Evolutionary conservation across 2,113 vertebrate genomes (phyloP), one percentile per base, ranked within the genome.

Genomic region (Nycticorax nycticorax): DNA sequence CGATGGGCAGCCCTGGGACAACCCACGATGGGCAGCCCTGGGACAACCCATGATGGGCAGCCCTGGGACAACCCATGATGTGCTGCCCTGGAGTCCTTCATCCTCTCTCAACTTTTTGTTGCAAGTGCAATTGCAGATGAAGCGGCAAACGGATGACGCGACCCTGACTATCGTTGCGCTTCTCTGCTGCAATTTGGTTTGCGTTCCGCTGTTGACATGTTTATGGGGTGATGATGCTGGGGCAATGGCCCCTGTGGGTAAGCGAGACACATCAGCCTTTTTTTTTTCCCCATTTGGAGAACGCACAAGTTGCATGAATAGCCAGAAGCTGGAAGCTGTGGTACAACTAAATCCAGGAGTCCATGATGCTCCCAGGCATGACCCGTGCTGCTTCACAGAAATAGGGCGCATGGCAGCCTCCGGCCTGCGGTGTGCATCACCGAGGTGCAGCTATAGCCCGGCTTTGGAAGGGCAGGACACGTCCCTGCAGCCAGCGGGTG

Each of bases 331-430:
- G 89, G 59, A 93, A 77, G 85, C 30, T 20, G 45, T 33, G 39
- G 28, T 32, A 39, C 41, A 9, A 1, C 17, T 45, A 52, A 45
- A 47, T 41, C 35, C 72, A n/a, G 60, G 41, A 7, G 39, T 30
- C 50, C 39, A 5, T 0, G 0, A 5, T 23, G 66, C 56, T 88
- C 35, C 0, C 6, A 56, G 84, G 28, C 14, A 4, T 0, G 7
- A 20, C 37, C 47, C 1, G 0, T 0, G 0, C 28, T 28, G 62
- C 60, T n/a, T 35, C 55, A 33, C 48, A 35, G 4, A 21, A 24
- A 14, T 1, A 41, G 69, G 0, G 2, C 21, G 56, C 0, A 1
- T 26, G 24, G 72, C 41, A 56, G 35, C 78, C 75, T 48, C 41
- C 12, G 56, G 18, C 30, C 52, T 28, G 14, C 39, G 6, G 24